Conservation (phyloP, 1,140 invertebrate genomes). For the Colletes gigas region DNA sequence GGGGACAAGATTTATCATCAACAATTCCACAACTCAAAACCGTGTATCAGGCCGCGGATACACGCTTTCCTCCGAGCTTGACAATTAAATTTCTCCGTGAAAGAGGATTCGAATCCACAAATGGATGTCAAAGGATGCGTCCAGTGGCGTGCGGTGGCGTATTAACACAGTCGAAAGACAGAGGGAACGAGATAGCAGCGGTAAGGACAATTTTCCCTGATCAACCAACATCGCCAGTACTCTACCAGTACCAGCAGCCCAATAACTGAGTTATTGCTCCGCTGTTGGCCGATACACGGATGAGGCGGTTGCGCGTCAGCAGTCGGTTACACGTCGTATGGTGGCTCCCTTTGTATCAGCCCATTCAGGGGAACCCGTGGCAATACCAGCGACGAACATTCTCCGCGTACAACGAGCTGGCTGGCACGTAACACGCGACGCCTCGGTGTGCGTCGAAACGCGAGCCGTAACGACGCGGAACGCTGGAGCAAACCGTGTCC, state of each 20-base stretch:
- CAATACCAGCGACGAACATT: conserved; percentile 41
- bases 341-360: conserved; percentile 48
- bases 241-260: conserved; percentile 6
- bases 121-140: no score
- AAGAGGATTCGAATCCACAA: no score
- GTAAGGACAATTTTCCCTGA: conserved; percentile 59
- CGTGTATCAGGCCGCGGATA: no score
- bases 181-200: background rate
- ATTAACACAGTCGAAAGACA: background rate
- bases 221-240: conserved; percentile 39
- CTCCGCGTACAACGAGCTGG: conserved; percentile 29
- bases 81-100: no score
- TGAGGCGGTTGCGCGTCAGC: conserved; percentile 62
- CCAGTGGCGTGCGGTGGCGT: no score
- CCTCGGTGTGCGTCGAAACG: conserved; percentile 38
- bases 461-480: conserved; percentile 52
- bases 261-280: conserved; percentile 71
- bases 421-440: conserved; percentile 25
- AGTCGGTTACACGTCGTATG: conserved; percentile 51
- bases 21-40: no score
- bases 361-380: conserved; percentile 40
- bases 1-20: no score
- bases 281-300: conserved; percentile 69
- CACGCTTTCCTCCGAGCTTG: no score
- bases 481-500: conserved; percentile 52